Percentiles rank a stretch among this genome's conserved stretches.
Conservation (phyloP, 2,888 invertebrate species). For the Cephus runcator region DNA sequence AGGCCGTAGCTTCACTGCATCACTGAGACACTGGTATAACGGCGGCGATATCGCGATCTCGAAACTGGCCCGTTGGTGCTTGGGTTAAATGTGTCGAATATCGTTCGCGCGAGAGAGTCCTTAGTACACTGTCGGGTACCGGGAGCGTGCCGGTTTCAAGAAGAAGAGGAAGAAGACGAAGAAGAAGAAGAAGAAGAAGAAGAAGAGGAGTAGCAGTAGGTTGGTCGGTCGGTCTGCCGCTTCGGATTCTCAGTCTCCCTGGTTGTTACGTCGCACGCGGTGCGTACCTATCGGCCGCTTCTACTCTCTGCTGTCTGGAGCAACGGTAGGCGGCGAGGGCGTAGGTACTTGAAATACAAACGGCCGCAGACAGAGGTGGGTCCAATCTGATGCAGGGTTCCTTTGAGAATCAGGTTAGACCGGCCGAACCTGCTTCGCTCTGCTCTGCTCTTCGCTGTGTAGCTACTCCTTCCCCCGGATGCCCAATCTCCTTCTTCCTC, state of each 20-base stretch:
- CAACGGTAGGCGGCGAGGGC: slow-evolving; percentile 53
- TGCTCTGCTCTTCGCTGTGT: not conserved
- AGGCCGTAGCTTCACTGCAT: too few relatives aligned
- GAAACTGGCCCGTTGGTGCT: too few relatives aligned
- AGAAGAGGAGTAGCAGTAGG: not conserved
- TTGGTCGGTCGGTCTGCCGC: not conserved
- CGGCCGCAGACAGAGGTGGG: slow-evolving; percentile 57
- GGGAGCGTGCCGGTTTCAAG: not conserved
- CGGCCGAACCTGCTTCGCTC: slow-evolving; percentile 64
- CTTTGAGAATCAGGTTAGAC: slow-evolving; percentile 66
- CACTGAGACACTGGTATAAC: too few relatives aligned
- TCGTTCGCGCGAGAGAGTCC: not conserved
- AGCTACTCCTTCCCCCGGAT: not conserved
- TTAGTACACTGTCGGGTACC: not conserved
- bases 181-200: not conserved
- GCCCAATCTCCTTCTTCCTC: not conserved
- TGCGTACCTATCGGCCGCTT: not conserved
- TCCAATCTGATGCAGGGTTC: slow-evolving; percentile 60
- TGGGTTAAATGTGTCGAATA: not conserved
- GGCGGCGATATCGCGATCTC: too few relatives aligned
- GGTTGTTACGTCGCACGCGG: not conserved
- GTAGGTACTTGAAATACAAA: slow-evolving; percentile 64
- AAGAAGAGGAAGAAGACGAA: too few relatives aligned
- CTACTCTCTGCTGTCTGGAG: not conserved
- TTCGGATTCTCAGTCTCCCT: not conserved